phyloP scores from a whole-genome alignment of 1,140 invertebrate genomes.

The Paralvinella palmiformis region DNA sequence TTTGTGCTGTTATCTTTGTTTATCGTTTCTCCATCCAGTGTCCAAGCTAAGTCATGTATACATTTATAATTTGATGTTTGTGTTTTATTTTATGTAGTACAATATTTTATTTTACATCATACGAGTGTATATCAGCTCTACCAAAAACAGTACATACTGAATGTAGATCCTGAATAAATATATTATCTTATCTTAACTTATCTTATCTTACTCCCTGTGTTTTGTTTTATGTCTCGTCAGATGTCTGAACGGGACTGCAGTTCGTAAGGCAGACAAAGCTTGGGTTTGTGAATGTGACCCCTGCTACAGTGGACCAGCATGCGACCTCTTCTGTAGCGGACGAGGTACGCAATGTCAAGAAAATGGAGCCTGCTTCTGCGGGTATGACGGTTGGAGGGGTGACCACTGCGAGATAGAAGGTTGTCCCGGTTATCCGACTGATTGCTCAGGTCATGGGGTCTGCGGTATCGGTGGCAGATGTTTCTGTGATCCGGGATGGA shows the following conservation, averaged over 20 bases:
- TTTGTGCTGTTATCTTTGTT: no score
- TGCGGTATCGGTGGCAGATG: background rate
- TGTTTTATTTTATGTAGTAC: no score
- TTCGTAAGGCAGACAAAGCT: constrained; percentile 18
- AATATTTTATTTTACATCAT: no score
- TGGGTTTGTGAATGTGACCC: constrained; percentile 28
- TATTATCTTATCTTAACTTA: no score
- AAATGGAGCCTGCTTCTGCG: constrained; percentile 26
- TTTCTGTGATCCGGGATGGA: constrained; percentile 7
- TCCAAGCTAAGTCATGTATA: no score
- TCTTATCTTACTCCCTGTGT: no score
- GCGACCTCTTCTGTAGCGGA: constrained; percentile 24
- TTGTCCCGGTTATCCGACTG: constrained; percentile 27
- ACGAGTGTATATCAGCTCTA: no score
- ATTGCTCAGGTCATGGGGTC: constrained; percentile 29
- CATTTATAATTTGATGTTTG: no score
- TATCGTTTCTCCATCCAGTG: no score
- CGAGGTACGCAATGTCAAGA: constrained; percentile 22
- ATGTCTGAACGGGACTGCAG: constrained; percentile 19
- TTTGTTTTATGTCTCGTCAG: no score
- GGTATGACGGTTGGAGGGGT: constrained; percentile 25
- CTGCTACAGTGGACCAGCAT: constrained; percentile 27
- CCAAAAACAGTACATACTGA: no score
- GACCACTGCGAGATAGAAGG: constrained; percentile 25
- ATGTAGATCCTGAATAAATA: no score